phyloP scores from a whole-genome alignment of 2,888 invertebrate genomes.

The Caenorhabditis sulstoni region DNA sequence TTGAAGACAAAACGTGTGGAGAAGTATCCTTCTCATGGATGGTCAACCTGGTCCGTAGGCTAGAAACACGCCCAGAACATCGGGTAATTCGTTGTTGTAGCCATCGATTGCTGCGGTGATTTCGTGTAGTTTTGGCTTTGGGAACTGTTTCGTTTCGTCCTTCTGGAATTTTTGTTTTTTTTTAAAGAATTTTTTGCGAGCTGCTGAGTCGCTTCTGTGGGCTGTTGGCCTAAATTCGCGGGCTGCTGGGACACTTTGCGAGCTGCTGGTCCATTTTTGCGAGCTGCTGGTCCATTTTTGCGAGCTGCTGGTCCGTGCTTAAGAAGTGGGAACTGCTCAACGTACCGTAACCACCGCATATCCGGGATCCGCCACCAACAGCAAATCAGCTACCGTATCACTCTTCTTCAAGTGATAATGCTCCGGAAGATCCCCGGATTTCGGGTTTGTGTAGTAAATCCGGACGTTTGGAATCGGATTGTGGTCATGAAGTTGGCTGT shows the following conservation, averaged over 20 bases:
- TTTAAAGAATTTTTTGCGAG: too few species aligned
- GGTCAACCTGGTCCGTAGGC: slow-evolving; percentile 72
- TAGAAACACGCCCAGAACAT: slow-evolving; percentile 70
- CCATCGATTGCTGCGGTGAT: slow-evolving; percentile 63
- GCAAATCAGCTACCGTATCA: slow-evolving; percentile 61
- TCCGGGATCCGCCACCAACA: slow-evolving; percentile 67
- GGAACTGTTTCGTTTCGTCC: slow-evolving; percentile 57
- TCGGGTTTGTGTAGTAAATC: slow-evolving; percentile 67
- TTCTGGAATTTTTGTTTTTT: slow-evolving; percentile 55
- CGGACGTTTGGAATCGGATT: slow-evolving; percentile 71
- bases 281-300: not conserved
- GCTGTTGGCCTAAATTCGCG: too few species aligned
- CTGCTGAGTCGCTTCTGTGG: too few species aligned
- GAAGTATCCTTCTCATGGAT: too few species aligned
- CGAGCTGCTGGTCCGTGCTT: not conserved
- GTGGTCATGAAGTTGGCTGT: slow-evolving; percentile 63
- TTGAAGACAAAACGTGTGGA: too few species aligned
- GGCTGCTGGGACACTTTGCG: too few species aligned
- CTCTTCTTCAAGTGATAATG: slow-evolving; percentile 67
- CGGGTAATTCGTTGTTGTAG: slow-evolving; percentile 69
- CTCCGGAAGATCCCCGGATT: slow-evolving; percentile 63
- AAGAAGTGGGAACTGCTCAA: too few species aligned
- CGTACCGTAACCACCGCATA: slow-evolving; percentile 68
- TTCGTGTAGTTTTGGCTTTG: slow-evolving; percentile 57
- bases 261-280: too few species aligned